phyloP scores from a whole-genome alignment of 1,140 invertebrate genomes.

The Zaprionus tsacasi region DNA sequence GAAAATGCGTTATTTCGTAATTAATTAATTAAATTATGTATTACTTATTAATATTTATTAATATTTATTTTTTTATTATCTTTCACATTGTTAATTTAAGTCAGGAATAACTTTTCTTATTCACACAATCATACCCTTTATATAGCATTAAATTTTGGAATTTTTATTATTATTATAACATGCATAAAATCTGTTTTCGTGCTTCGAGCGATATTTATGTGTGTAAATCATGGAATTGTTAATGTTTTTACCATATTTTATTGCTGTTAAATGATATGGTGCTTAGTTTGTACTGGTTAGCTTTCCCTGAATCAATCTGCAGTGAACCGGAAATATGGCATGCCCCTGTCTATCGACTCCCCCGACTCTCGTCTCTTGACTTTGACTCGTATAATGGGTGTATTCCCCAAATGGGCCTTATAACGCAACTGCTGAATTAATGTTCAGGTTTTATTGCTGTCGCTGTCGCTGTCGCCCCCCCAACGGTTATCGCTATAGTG shows the following conservation, averaged over 20 bases:
- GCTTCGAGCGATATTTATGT: slow-evolving; percentile 17
- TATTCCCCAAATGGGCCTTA: slow-evolving; percentile 33
- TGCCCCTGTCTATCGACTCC: slow-evolving; percentile 3
- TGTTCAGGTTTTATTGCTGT: slow-evolving; percentile 36
- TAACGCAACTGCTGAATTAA: slow-evolving; percentile 39
- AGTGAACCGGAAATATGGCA: slow-evolving; percentile 30
- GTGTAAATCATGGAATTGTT: slow-evolving; percentile 20
- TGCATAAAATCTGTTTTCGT: slow-evolving; percentile 19
- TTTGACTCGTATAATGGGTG: slow-evolving; percentile 19
- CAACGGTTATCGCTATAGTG: slow-evolving; percentile 45
- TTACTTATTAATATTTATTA: background rate
- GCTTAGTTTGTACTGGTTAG: slow-evolving; percentile 19
- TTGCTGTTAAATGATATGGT: slow-evolving; percentile 17
- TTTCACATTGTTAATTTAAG: background rate
- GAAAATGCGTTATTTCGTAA: background rate
- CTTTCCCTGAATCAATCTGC: slow-evolving; percentile 39
- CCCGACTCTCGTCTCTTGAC: background rate
- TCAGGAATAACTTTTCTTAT: background rate
- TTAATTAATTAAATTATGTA: background rate
- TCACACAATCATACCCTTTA: background rate
- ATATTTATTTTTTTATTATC: background rate
- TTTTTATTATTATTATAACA: slow-evolving; percentile 14
- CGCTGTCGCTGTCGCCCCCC: background rate
- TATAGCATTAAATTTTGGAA: background rate
- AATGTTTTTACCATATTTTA: slow-evolving; percentile 1